Evolutionary conservation across 2,888 invertebrate genomes (phyloP).

Genomic region (Coremacera marginata): DNA sequence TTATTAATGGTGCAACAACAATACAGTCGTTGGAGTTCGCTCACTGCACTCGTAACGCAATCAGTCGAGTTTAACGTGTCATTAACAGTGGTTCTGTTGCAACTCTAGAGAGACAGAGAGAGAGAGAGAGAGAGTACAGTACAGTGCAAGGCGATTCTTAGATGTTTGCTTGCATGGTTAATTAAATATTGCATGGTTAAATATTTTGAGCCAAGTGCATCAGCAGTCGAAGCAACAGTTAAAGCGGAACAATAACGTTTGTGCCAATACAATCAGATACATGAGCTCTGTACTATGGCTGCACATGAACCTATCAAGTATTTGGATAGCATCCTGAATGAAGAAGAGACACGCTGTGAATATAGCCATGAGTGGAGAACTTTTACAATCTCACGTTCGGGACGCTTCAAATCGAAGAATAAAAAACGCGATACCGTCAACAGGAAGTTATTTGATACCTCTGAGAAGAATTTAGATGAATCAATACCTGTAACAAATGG

Average conservation of each 20-base stretch:
- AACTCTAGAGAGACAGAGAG: neutral
- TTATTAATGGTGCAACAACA: conserved; percentile 19
- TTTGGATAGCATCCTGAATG: conserved; percentile 66
- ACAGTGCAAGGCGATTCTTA: neutral
- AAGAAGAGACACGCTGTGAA: conserved; percentile 66
- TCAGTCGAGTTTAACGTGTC: conserved; percentile 40
- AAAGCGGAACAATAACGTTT: conserved; percentile 10
- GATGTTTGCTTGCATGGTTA: neutral
- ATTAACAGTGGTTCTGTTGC: conserved; percentile 36
- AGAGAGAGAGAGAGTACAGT: neutral
- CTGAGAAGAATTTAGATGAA: conserved; percentile 18
- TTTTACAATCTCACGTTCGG: conserved; percentile 74
- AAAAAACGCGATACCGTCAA: conserved; percentile 72
- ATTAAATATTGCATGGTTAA: conserved; percentile 2
- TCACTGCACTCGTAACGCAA: conserved; percentile 33
- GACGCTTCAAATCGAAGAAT: conserved; percentile 73
- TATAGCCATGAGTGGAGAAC: conserved; percentile 66
- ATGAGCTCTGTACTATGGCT: conserved; percentile 55
- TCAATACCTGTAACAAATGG: neutral
- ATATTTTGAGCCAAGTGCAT: conserved; percentile 2
- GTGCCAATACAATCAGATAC: neutral
- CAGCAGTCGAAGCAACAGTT: neutral
- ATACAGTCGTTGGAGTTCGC: neutral
- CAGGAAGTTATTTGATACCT: conserved; percentile 71
- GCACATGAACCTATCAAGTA: conserved; percentile 64